Evolutionary conservation across 2,797 vertebrate genomes (phyloP).

Genomic region (Macropus fuliginosus): DNA sequence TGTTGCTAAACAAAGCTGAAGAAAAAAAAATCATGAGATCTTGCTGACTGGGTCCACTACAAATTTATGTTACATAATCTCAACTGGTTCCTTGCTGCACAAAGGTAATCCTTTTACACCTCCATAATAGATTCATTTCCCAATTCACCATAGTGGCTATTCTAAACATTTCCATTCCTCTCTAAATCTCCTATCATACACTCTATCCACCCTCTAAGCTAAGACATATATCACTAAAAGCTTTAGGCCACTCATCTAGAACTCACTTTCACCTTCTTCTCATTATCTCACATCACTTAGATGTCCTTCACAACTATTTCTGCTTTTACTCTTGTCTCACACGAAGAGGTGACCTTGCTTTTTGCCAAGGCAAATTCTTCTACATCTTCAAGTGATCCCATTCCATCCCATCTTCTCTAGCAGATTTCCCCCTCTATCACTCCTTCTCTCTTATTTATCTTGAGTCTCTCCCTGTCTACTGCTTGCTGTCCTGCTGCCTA

Average conservation of each 20-base stretch:
- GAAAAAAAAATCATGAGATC: neutral
- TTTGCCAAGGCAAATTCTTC: neutral
- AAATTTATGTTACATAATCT: neutral
- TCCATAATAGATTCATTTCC: neutral
- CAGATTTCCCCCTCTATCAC: neutral
- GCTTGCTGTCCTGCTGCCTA: neutral
- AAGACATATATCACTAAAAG: neutral
- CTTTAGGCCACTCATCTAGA: neutral
- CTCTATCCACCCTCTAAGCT: neutral
- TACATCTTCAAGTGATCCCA: neutral
- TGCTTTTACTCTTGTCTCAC: neutral
- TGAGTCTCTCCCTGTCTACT: neutral
- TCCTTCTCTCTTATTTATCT: neutral
- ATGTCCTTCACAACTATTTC: neutral
- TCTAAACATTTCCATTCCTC: neutral
- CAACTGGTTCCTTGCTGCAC: neutral
- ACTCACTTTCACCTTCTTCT: neutral
- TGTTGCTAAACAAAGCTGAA: neutral
- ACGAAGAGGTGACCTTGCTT: neutral
- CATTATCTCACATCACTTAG: neutral
- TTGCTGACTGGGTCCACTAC: neutral
- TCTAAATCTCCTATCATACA: neutral
- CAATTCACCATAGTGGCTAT: neutral
- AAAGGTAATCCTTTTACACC: neutral
- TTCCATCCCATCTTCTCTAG: neutral